Evolutionary conservation across 2,113 vertebrate species (phyloP), one percentile per base, ranked within the genome.

Genomic region (Oceanodroma tethys): DNA sequence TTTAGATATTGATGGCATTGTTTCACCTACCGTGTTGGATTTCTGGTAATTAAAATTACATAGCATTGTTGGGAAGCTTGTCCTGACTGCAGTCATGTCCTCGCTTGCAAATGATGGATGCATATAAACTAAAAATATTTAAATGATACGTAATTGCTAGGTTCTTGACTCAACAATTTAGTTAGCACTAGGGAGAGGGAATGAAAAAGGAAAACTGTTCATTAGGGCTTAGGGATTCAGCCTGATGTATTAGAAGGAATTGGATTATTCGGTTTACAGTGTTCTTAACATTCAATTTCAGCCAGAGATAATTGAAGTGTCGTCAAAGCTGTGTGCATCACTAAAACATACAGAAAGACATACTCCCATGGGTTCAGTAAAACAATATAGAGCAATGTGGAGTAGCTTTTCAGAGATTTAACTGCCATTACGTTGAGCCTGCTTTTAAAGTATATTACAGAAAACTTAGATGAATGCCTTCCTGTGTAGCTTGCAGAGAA

Each of bases 21-120:
- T 86, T 91, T 90, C 75, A 82, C 74, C 85, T 78, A 34, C 66
- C 25, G 7, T 58, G 82, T 76, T 95, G 78, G 58, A 45, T 96
- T 97, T 87, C 91, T 96, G 94, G 94, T 97, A 97, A 97, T 98
- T 97, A 97, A 98, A 97, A 97, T 97, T 72, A 74, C 84, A 63
- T 67, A 66, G 62, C 84, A 71, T 96, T 96, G 93, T 91, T 96
- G 88, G 82, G 81, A 85, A 93, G 86, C 52, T 96, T 91, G 42
- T 42, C 42, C 42, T 42, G 13, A 12, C 38, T 92, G 78, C 81
- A 95, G 16, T 97, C 95, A 76, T 67, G 71, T 93, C 95, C 81
- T 97, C 93, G 40, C 96, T 89, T 92, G 70, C 67, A 82, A 94
- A 86, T 95, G 81, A 88, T 91, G 93, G 95, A 81, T 42, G 25